Conservation (phyloP, 2,797 vertebrate species). For the Podarcis siculus region DNA sequence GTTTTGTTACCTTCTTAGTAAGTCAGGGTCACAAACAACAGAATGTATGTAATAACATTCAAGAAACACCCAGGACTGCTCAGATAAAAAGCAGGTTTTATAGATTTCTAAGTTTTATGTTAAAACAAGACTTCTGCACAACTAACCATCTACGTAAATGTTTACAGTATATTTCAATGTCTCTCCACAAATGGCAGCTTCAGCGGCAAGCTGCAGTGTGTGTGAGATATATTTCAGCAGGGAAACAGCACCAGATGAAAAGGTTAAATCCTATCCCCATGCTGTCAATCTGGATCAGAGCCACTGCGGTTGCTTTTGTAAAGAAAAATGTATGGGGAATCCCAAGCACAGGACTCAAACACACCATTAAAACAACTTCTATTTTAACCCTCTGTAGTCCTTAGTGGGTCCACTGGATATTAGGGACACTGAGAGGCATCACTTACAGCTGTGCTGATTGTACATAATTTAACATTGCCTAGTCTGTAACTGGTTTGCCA, state of each 20-base stretch:
- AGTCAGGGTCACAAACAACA: not conserved
- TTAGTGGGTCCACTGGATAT: not conserved
- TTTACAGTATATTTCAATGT: not conserved
- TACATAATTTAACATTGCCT: not conserved
- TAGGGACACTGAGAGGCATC: not conserved
- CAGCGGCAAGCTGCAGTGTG: too few species aligned
- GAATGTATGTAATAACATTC: conserved; percentile 13
- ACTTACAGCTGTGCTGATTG: not conserved
- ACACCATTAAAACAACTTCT: not conserved
- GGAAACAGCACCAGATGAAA: not conserved
- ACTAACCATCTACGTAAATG: not conserved
- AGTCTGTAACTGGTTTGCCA: not conserved
- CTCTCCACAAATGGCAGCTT: not conserved
- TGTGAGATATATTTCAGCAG: not conserved
- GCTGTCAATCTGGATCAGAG: not conserved
- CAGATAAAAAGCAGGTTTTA: conserved; percentile 46
- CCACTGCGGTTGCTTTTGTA: not conserved
- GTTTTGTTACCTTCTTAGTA: conserved; percentile 32
- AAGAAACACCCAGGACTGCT: conserved; percentile 20
- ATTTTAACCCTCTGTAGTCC: not conserved
- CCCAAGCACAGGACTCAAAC: not conserved
- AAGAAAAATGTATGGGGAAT: not conserved
- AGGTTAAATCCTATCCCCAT: not conserved
- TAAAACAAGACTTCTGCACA: conserved; percentile 5
- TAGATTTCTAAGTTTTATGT: conserved; percentile 10